A percentile compares a stretch with the other conserved stretches of the same genome.
phyloP scores from a whole-genome alignment of 2,888 invertebrate genomes.

The Augochlorella aurata region DNA sequence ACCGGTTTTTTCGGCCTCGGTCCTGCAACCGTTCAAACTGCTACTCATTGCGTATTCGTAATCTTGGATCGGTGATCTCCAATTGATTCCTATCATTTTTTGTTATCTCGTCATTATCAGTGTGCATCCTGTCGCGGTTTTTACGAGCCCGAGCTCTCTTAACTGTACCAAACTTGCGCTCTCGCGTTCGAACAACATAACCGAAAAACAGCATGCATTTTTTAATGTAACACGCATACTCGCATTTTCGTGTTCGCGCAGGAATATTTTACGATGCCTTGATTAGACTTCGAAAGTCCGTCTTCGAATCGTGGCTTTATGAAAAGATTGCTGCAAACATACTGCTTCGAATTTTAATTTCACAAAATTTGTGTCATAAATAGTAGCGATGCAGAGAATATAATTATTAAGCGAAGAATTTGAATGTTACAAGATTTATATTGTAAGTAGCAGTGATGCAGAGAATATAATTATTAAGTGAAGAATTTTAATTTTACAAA shows the following conservation, averaged over 20 bases:
- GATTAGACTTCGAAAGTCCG: background rate
- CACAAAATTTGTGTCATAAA: too few species aligned
- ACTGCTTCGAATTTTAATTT: too few species aligned
- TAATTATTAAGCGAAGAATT: too few species aligned
- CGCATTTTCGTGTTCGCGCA: background rate
- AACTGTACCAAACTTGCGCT: too few species aligned
- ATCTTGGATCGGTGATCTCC: constrained; percentile 50
- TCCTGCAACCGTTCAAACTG: constrained; percentile 60
- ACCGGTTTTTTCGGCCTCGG: constrained; percentile 72
- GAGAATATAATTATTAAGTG: too few species aligned
- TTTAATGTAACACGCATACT: background rate
- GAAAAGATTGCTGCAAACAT: too few species aligned
- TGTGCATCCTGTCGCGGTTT: background rate
- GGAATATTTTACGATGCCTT: background rate
- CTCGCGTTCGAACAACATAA: background rate
- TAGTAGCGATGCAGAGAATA: too few species aligned
- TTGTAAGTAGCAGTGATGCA: too few species aligned
- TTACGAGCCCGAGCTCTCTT: background rate
- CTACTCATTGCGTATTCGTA: constrained; percentile 61
- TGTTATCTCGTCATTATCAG: constrained; percentile 18
- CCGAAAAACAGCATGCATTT: background rate
- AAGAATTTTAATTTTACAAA: too few species aligned
- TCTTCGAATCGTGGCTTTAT: background rate
- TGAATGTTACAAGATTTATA: too few species aligned
- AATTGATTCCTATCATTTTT: constrained; percentile 38